Evolutionary conservation across 2,888 invertebrate genomes (phyloP), one percentile per base, ranked within the genome.

Genomic region (Zele albiditarsus): DNA sequence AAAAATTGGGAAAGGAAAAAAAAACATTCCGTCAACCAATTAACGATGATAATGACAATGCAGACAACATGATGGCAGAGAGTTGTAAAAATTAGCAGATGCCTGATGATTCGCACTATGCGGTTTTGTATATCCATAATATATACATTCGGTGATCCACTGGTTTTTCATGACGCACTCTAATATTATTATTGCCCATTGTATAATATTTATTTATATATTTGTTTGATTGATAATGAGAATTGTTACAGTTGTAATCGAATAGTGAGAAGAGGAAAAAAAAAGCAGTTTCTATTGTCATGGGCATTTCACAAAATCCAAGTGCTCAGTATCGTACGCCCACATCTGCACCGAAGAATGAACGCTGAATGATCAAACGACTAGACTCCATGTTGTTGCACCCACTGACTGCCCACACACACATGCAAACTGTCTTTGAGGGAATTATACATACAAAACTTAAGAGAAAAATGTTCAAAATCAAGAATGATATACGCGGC

Each of bases 381-480:
- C 82, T 80, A 81, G 79, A 81, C 79, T 83, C 82, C 84, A 83
- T 83, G 81, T 83, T 84, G 82, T 83, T 82, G 82, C 84, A 84
- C 82, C 84, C 84, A 84, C 84, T 81, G 82, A 81, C 84, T 82
- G 77, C 82, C 82, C 82, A 84, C 83, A 81, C 83, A 81, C 81
- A 80, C 71, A 74, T 71, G 76, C 68, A 16, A 71, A 68, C 42
- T 42, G 33, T 58, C 68, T 62, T 60, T 66, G 53, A 71, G n/a
- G 67, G 46, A 75, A 65, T 66, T 66, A 67, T 77, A 73, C 75
- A 74, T 53, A 73, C 67, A 38, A 73, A 74, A 75, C 4, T n/a
- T 16, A 20, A 57, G 42, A 69, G 58, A n/a, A 14, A 38, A 4
- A 31, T 65, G 46, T n/a, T 67, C n/a, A 58, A 25, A 65, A n/a